Percentiles rank a stretch among this genome's conserved stretches.
These are phyloP conservation scores for Piprites chloris DNA, from an alignment of 2,113 vertebrate genomes.

Conservation along the genomic window DNA sequence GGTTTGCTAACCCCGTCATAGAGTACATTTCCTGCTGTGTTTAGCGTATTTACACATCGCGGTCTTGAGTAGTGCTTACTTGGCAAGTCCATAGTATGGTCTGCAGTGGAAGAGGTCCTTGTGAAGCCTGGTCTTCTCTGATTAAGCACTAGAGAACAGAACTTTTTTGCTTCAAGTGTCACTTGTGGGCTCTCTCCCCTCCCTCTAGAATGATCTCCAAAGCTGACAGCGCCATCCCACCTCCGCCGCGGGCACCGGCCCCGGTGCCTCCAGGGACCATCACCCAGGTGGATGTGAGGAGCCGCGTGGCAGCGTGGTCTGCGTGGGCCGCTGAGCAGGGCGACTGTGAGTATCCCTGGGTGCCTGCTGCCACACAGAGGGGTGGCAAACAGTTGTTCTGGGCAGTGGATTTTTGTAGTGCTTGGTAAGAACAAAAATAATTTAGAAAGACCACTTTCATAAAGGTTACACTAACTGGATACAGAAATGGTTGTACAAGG, in stretches of 20 bases:
- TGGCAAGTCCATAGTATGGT: accelerated
- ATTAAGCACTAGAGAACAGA: background rate
- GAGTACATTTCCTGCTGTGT: background rate
- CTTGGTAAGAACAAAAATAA: accelerated
- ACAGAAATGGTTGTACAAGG: background rate
- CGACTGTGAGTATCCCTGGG: constrained; percentile 79
- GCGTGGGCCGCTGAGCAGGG: constrained; percentile 86
- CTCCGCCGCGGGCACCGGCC: constrained; percentile 85
- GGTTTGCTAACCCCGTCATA: background rate
- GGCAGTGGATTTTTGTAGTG: background rate
- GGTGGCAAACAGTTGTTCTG: accelerated
- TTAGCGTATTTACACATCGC: background rate
- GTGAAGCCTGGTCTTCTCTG: background rate
- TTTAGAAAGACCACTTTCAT: accelerated
- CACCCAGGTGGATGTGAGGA: constrained; percentile 82
- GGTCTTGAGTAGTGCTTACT: background rate
- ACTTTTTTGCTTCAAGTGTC: background rate
- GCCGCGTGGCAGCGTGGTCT: constrained; percentile 87
- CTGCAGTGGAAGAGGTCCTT: background rate
- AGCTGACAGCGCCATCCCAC: constrained; percentile 84
- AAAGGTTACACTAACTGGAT: background rate
- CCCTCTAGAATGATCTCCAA: constrained; percentile 85
- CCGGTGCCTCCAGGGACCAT: constrained; percentile 80
- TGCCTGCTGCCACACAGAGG: accelerated
- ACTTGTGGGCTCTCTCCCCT: background rate